These are phyloP conservation scores for Brachypterus glaber DNA, from an alignment of 2,888 invertebrate species.

Conservation along the genomic window DNA sequence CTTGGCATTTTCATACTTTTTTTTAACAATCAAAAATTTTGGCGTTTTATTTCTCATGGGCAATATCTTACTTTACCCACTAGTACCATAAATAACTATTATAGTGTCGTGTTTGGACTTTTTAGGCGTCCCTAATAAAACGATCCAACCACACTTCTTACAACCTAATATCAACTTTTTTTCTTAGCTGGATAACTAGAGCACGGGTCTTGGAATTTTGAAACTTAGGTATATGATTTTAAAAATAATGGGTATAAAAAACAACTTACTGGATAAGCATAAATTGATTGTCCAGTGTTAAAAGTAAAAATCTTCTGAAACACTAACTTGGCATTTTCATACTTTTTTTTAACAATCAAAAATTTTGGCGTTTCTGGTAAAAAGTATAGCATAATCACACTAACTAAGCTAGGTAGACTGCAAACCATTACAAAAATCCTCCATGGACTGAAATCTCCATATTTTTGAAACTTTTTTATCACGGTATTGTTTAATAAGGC, in stretches of 20 bases:
- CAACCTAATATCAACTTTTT: too few relatives aligned
- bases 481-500: slow-evolving; percentile 33
- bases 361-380: slow-evolving; percentile 52
- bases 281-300: slow-evolving; percentile 43
- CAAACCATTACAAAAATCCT: slow-evolving; percentile 54
- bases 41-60: too few relatives aligned
- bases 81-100: too few relatives aligned
- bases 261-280: slow-evolving; percentile 43
- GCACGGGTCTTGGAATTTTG: too few relatives aligned
- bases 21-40: slow-evolving; percentile 45
- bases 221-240: neutral
- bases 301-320: slow-evolving; percentile 47
- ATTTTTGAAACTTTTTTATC: slow-evolving; percentile 28
- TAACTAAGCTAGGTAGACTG: slow-evolving; percentile 47
- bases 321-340: slow-evolving; percentile 45
- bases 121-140: too few relatives aligned
- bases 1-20: slow-evolving; percentile 44
- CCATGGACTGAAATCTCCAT: slow-evolving; percentile 49
- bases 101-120: too few relatives aligned
- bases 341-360: slow-evolving; percentile 44
- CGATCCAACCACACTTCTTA: too few relatives aligned
- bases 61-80: too few relatives aligned
- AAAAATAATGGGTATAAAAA: too few relatives aligned
- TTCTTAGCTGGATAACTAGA: too few relatives aligned
- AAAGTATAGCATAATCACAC: slow-evolving; percentile 43